These are phyloP conservation scores for Myotis vivesi DNA, from an alignment of 2,797 vertebrate species.

Conservation along the genomic window DNA sequence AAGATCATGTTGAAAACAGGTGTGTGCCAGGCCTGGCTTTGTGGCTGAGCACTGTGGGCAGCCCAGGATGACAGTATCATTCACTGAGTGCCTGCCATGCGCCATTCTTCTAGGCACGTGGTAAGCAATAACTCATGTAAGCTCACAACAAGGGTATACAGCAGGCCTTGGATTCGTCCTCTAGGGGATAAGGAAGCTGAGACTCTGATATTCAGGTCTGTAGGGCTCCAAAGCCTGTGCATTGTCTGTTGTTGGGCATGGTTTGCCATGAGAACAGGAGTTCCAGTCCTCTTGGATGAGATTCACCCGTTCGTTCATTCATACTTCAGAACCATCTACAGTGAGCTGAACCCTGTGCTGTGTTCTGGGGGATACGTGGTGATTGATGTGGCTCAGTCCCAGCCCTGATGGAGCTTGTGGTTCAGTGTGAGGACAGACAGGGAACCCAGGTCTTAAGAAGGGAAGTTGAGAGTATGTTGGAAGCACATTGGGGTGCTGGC, in stretches of 20 bases:
- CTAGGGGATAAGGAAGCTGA: not conserved
- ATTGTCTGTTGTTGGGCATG: not conserved
- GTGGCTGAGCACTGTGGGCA: not conserved
- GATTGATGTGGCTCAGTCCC: accelerated
- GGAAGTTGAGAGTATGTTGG: not conserved
- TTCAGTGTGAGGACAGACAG: not conserved
- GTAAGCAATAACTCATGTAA: not conserved
- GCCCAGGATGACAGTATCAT: not conserved
- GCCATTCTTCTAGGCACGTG: not conserved
- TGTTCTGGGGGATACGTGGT: not conserved
- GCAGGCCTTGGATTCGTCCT: not conserved
- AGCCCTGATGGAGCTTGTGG: not conserved
- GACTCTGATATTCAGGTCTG: not conserved
- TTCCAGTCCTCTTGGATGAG: not conserved
- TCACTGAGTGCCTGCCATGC: accelerated
- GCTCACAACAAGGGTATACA: accelerated
- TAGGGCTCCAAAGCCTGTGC: not conserved
- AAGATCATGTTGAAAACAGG: not conserved
- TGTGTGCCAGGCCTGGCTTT: not conserved
- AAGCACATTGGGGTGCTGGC: not conserved
- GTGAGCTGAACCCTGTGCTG: not conserved
- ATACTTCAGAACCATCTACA: not conserved
- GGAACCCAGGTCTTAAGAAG: not conserved
- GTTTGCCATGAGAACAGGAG: not conserved
- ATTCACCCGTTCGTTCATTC: not conserved